These are phyloP conservation scores for Capromys pilorides DNA, from an alignment of 2,797 vertebrate species.

Conservation along the genomic window DNA sequence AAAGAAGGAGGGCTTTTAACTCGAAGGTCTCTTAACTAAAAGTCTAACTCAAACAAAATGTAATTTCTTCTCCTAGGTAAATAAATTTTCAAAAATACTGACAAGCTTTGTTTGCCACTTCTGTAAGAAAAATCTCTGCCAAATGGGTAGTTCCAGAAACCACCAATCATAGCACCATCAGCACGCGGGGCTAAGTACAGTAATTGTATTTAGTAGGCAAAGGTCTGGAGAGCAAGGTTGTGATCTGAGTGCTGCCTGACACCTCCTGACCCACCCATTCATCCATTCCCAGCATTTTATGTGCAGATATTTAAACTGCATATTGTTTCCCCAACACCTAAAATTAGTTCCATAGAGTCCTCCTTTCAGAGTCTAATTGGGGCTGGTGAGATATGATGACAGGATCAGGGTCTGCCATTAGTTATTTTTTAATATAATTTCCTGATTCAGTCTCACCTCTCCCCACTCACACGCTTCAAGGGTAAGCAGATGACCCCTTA, in stretches of 20 bases:
- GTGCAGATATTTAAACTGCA: slow-evolving; percentile 69
- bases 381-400: slow-evolving; percentile 74
- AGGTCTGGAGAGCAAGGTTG: slow-evolving; percentile 28
- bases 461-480: neutral
- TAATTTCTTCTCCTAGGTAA: slow-evolving; percentile 57
- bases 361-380: slow-evolving; percentile 77
- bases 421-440: slow-evolving; percentile 78
- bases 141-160: slow-evolving; percentile 39
- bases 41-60: slow-evolving; percentile 43
- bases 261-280: slow-evolving; percentile 41
- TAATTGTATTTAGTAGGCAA: slow-evolving; percentile 56
- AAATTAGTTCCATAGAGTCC: slow-evolving; percentile 70
- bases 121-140: slow-evolving; percentile 41
- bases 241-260: slow-evolving; percentile 19
- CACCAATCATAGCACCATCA: neutral
- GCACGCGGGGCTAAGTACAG: neutral
- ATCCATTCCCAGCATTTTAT: slow-evolving; percentile 55
- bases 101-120: slow-evolving; percentile 44
- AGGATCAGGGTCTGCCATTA: slow-evolving; percentile 77
- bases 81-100: slow-evolving; percentile 67
- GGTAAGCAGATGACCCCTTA: slow-evolving; percentile 43
- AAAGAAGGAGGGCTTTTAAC: slow-evolving; percentile 41
- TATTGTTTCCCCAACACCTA: slow-evolving; percentile 61
- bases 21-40: slow-evolving; percentile 40
- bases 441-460: slow-evolving; percentile 71